These are phyloP conservation scores for Phortica magna DNA, from an alignment of 2,888 invertebrate genomes.

Conservation along the genomic window DNA sequence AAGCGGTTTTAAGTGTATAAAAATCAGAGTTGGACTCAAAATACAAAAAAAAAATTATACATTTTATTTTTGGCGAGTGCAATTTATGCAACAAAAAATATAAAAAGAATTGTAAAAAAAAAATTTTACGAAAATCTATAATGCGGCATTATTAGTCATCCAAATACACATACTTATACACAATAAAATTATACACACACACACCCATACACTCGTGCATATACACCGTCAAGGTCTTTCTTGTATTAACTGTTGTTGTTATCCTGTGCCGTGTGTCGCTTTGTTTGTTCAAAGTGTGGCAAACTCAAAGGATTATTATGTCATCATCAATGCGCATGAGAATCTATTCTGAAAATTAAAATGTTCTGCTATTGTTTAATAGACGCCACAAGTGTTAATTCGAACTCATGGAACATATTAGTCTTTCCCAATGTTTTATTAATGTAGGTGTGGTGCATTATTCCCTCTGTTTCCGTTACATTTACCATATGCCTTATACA, in stretches of 20 bases:
- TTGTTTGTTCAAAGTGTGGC: constrained; percentile 12
- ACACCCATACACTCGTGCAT: constrained; percentile 3
- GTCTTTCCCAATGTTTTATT: background rate
- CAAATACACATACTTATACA: background rate
- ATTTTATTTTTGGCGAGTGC: background rate
- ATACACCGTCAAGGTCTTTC: background rate
- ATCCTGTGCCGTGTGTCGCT: background rate
- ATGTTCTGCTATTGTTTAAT: background rate
- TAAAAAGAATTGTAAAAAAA: constrained; percentile 40
- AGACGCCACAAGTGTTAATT: constrained; percentile 6
- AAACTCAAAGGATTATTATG: constrained; percentile 25
- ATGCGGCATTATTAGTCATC: constrained; percentile 26
- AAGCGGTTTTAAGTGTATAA: constrained; percentile 23
- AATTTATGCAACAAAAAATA: constrained; percentile 42
- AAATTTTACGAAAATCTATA: constrained; percentile 5
- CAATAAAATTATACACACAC: constrained; percentile 10
- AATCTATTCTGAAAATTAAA: background rate
- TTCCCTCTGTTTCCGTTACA: background rate
- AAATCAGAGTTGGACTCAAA: constrained; percentile 27
- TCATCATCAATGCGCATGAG: background rate
- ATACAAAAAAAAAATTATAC: constrained; percentile 25
- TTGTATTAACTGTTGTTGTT: constrained; percentile 1
- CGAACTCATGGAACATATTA: background rate
- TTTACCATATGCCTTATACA: background rate
- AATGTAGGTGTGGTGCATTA: constrained; percentile 16